A percentile compares a stretch with the other conserved stretches of the same genome.
These are phyloP conservation scores for Malurus cyaneus DNA, from an alignment of 2,113 vertebrate species.

Conservation along the genomic window DNA sequence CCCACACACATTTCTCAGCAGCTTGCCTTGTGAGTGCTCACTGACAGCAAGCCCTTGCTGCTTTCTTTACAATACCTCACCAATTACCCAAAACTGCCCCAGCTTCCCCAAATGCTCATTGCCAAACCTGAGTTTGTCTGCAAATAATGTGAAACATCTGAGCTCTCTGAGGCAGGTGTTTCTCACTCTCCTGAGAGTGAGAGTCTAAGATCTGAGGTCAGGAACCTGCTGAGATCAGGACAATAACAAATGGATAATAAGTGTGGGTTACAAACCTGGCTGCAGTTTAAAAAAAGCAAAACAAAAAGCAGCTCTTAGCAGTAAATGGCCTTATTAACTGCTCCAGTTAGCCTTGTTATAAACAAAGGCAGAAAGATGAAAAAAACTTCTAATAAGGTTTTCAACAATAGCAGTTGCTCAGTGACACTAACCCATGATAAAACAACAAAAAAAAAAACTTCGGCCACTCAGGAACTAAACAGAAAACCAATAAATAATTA, in stretches of 20 bases:
- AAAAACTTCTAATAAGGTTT: neutral
- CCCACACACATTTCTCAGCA: neutral
- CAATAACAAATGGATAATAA: neutral
- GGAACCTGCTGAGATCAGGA: neutral
- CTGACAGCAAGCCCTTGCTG: neutral
- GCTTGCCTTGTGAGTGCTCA: neutral
- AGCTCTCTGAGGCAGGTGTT: neutral
- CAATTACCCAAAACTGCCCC: neutral
- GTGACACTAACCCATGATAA: neutral
- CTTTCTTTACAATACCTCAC: neutral
- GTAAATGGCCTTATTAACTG: neutral
- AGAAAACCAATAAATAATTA: neutral
- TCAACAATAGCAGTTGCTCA: neutral
- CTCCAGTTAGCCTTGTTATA: neutral
- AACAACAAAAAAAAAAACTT: neutral
- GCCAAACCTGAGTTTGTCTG: neutral
- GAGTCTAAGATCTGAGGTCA: too few relatives aligned
- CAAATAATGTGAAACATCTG: neutral
- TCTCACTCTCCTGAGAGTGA: neutral
- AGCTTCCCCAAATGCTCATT: neutral
- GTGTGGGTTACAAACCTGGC: neutral
- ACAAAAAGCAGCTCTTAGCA: neutral
- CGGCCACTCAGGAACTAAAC: neutral
- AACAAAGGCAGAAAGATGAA: neutral
- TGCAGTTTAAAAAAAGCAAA: neutral